Evolutionary conservation across 2,888 invertebrate genomes (phyloP).

Genomic region (Leucophenga maculata): DNA sequence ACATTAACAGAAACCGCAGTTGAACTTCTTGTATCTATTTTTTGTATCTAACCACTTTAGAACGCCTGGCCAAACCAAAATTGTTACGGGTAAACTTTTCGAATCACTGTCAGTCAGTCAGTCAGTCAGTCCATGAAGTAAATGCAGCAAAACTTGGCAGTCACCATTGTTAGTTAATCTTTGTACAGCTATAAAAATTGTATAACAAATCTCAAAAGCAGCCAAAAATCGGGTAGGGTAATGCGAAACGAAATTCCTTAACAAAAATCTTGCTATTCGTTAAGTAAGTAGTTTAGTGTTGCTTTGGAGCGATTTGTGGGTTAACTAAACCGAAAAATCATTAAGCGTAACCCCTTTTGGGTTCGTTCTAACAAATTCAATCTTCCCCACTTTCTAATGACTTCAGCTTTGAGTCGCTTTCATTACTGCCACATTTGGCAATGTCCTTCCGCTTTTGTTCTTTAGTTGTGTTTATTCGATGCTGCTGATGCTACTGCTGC

Average conservation of each 20-base stretch:
- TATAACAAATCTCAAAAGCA: too few relatives aligned
- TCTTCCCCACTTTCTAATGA: slow-evolving; percentile 47
- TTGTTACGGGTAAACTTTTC: slow-evolving; percentile 56
- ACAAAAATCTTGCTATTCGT: too few relatives aligned
- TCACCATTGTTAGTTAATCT: slow-evolving; percentile 46
- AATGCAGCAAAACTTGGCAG: slow-evolving; percentile 49
- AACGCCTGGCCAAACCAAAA: slow-evolving; percentile 42
- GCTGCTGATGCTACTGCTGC: neutral
- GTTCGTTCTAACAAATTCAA: slow-evolving; percentile 35
- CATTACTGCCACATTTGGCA: neutral
- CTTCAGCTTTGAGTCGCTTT: slow-evolving; percentile 57
- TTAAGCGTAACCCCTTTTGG: slow-evolving; percentile 61
- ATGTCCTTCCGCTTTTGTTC: slow-evolving; percentile 4
- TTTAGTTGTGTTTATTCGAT: neutral
- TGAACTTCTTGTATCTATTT: slow-evolving; percentile 6
- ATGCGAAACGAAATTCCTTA: too few relatives aligned
- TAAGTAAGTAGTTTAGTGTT: too few relatives aligned
- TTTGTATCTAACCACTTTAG: slow-evolving; percentile 7
- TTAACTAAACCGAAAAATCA: slow-evolving; percentile 48
- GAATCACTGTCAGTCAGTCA: slow-evolving; percentile 6
- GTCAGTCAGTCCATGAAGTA: slow-evolving; percentile 1
- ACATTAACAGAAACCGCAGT: neutral
- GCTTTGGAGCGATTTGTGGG: too few relatives aligned
- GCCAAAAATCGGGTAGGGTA: neutral
- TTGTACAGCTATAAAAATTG: slow-evolving; percentile 7